These are phyloP conservation scores for Nibea coibor DNA, from an alignment of 2,113 vertebrate species.

Conservation along the genomic window DNA sequence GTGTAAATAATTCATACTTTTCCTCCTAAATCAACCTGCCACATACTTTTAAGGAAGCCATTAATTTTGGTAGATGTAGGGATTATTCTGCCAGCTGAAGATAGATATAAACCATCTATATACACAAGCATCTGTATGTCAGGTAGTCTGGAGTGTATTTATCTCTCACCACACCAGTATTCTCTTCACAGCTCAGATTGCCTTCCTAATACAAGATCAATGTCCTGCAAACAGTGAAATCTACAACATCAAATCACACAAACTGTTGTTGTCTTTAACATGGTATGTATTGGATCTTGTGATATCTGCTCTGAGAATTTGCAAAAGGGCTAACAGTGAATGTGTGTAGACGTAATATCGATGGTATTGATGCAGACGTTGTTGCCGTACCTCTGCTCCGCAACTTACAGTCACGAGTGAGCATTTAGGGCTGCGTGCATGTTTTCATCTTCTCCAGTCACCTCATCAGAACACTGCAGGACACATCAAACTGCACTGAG, in stretches of 20 bases:
- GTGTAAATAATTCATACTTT: not conserved
- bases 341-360: not conserved
- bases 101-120: not conserved
- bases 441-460: conserved; percentile 25
- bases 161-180: not conserved
- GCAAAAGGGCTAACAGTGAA: not conserved
- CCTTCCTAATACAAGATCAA: not conserved
- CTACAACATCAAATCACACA: not conserved
- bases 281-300: not conserved
- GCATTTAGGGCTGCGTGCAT: conserved; percentile 11
- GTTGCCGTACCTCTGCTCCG: conserved; percentile 1
- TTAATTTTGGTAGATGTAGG: not conserved
- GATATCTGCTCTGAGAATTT: not conserved
- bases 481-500: not conserved
- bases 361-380: not conserved
- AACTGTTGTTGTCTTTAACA: conserved; percentile 11
- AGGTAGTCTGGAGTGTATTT: not conserved
- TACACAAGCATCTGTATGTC: not conserved
- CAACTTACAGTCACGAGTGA: conserved; percentile 6
- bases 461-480: not conserved
- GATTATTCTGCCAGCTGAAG: not conserved
- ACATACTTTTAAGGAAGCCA: not conserved
- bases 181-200: not conserved
- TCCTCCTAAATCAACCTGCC: not conserved
- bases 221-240: not conserved